phyloP scores from a whole-genome alignment of 2,797 vertebrate genomes.

The Serranus cabrilla region DNA sequence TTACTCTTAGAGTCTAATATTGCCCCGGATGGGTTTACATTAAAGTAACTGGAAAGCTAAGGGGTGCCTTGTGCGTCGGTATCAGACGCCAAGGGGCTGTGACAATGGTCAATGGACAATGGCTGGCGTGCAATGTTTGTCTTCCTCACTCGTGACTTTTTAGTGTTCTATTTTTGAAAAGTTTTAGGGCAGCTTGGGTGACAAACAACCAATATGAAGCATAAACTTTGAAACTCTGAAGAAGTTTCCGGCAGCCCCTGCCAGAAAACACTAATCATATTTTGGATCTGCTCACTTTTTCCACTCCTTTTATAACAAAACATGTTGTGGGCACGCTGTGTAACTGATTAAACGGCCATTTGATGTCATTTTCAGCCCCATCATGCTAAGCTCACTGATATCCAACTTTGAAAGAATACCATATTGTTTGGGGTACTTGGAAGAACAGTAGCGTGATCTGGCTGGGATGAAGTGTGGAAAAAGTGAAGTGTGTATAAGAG shows the following conservation, averaged over 20 bases:
- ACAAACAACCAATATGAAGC: conserved; percentile 58
- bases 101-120: no score
- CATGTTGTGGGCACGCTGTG: conserved; percentile 70
- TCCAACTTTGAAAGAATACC: conserved; percentile 80
- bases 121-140: neutral
- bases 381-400: conserved; percentile 73
- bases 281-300: conserved; percentile 67
- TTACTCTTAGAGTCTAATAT: no score
- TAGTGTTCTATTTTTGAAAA: conserved; percentile 52
- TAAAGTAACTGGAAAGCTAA: no score
- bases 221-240: conserved; percentile 62
- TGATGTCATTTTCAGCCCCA: conserved; percentile 76
- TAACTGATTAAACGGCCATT: conserved; percentile 65
- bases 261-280: conserved; percentile 69
- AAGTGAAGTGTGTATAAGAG: conserved; percentile 61
- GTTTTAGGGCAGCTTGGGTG: conserved; percentile 59
- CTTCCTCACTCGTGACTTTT: conserved; percentile 32
- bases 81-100: no score
- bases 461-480: conserved; percentile 72
- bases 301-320: conserved; percentile 66
- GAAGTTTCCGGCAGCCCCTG: conserved; percentile 66
- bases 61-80: no score
- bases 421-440: conserved; percentile 80
- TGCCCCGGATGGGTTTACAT: no score
- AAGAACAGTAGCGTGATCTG: conserved; percentile 68